phyloP scores from a whole-genome alignment of 2,113 vertebrate genomes.

The Myotis davidii region DNA sequence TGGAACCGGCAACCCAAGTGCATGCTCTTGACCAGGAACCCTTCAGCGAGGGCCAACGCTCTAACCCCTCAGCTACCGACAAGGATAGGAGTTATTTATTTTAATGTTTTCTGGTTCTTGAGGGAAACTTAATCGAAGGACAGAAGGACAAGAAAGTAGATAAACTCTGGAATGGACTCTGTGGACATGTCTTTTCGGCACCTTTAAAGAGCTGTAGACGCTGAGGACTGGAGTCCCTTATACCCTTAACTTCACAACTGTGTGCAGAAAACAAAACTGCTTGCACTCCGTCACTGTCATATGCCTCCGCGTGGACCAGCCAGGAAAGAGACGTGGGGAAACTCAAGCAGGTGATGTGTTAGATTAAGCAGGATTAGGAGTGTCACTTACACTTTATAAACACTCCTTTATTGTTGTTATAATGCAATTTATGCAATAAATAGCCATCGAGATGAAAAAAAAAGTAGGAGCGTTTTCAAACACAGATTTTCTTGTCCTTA shows the following conservation, averaged over 20 bases:
- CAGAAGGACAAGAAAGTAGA: background rate
- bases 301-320: background rate
- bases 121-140: slow-evolving; percentile 12
- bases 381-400: background rate
- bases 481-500: background rate
- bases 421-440: background rate
- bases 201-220: background rate
- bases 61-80: background rate
- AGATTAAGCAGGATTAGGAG: background rate
- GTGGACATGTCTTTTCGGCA: background rate
- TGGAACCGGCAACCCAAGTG: background rate
- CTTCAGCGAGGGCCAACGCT: background rate
- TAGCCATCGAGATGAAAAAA: slow-evolving; percentile 25
- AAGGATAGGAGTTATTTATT: background rate
- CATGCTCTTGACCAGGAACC: background rate
- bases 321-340: background rate
- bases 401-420: background rate
- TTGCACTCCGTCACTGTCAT: background rate
- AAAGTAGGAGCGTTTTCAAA: background rate
- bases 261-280: slow-evolving; percentile 16
- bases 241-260: background rate
- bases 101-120: slow-evolving; percentile 12
- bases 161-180: background rate
- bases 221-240: background rate
- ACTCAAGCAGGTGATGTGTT: background rate